phyloP scores from a whole-genome alignment of 2,113 vertebrate genomes.

The Meles meles region DNA sequence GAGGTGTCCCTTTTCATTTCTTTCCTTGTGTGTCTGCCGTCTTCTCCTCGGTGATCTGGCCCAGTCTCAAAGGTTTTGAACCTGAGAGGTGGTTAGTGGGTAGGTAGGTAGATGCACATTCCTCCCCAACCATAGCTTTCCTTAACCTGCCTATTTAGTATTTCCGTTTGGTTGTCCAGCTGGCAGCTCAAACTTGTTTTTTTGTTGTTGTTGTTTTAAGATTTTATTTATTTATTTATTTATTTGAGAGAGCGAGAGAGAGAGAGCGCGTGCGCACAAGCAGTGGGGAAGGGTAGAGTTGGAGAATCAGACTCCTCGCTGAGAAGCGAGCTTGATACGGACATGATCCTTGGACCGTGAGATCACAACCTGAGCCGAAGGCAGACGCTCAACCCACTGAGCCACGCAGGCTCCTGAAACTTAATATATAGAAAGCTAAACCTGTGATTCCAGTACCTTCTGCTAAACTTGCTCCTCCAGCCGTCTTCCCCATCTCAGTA shows the following conservation, averaged over 20 bases:
- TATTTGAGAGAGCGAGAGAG: neutral
- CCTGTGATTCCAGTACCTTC: neutral
- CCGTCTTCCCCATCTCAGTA: neutral
- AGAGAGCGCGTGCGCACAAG: neutral
- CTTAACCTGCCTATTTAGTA: neutral
- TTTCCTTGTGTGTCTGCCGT: neutral
- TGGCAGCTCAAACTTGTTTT: neutral
- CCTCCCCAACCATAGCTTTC: neutral
- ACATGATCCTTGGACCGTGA: neutral
- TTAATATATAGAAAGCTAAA: neutral
- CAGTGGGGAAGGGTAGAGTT: neutral
- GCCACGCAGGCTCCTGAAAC: neutral
- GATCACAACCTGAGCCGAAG: neutral
- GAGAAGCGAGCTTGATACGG: neutral
- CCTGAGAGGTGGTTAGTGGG: neutral
- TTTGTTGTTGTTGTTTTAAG: neutral
- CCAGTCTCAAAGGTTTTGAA: neutral
- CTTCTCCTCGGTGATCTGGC: neutral
- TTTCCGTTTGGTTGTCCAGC: neutral
- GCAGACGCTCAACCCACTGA: neutral
- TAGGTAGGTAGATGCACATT: neutral
- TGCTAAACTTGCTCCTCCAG: neutral
- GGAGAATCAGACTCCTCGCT: neutral
- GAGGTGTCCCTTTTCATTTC: neutral
- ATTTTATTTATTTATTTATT: neutral